Conservation (phyloP, 1,140 invertebrate species). For the Bombus soroeensis region DNA sequence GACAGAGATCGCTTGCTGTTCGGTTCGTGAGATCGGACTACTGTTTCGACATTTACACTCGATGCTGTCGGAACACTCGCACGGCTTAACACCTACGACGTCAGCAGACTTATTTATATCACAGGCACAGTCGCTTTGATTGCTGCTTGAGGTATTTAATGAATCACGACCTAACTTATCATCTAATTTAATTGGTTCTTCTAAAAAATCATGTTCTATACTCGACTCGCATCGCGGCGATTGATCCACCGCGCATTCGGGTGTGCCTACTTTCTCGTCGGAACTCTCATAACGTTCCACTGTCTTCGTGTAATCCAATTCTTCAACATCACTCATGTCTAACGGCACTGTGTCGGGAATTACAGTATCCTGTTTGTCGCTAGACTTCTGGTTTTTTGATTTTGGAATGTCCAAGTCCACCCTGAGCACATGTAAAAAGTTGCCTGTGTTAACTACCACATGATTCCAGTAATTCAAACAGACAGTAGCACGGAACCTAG, state of each 20-base stretch:
- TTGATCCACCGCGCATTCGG: slow-evolving; percentile 61
- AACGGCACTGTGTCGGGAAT: slow-evolving; percentile 73
- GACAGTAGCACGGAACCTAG: slow-evolving; percentile 85
- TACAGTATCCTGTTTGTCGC: slow-evolving; percentile 73
- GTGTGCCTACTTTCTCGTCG: slow-evolving; percentile 71
- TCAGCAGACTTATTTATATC: slow-evolving; percentile 77
- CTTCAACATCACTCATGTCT: slow-evolving; percentile 77
- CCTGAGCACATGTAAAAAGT: slow-evolving; percentile 87
- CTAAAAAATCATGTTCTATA: slow-evolving; percentile 72
- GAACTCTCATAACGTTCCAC: slow-evolving; percentile 72
- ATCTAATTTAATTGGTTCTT: slow-evolving; percentile 71
- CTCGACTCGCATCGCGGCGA: slow-evolving; percentile 74
- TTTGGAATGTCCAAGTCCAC: slow-evolving; percentile 82
- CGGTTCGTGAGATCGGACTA: slow-evolving; percentile 54
- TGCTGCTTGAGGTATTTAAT: slow-evolving; percentile 72
- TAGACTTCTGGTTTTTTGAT: slow-evolving; percentile 64
- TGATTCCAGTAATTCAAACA: slow-evolving; percentile 86
- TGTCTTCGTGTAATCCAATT: slow-evolving; percentile 71
- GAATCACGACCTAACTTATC: slow-evolving; percentile 65
- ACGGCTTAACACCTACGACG: slow-evolving; percentile 69
- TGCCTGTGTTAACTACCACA: slow-evolving; percentile 88
- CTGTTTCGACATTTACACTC: slow-evolving; percentile 70
- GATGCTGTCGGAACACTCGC: slow-evolving; percentile 69
- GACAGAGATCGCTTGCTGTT: slow-evolving; percentile 76
- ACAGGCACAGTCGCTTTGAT: slow-evolving; percentile 78